These are phyloP conservation scores for Raphicerus campestris DNA, from an alignment of 2,113 vertebrate species.

Conservation along the genomic window DNA sequence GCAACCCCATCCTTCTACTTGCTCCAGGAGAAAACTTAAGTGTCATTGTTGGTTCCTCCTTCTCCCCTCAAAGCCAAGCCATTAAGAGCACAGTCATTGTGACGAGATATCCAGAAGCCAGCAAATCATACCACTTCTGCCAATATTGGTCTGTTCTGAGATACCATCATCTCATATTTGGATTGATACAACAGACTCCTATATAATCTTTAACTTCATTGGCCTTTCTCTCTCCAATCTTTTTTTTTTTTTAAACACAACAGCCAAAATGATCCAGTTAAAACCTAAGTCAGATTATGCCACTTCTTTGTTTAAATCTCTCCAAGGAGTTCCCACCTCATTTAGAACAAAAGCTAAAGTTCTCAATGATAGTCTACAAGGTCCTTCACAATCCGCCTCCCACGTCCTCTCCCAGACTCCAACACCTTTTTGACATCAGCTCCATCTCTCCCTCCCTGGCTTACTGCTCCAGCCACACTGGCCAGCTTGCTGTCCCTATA, in stretches of 20 bases:
- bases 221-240: background rate
- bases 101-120: background rate
- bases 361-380: background rate
- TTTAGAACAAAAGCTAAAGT: background rate
- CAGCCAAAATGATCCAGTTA: background rate
- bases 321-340: background rate
- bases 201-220: background rate
- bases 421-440: background rate
- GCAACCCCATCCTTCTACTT: background rate
- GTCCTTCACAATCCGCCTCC: no score
- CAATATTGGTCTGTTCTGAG: background rate
- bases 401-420: background rate
- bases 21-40: background rate
- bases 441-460: background rate
- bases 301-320: conserved; percentile 1
- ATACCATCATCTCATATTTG: background rate
- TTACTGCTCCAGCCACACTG: background rate
- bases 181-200: background rate
- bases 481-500: background rate
- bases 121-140: background rate
- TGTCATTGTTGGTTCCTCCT: background rate
- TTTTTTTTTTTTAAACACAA: background rate
- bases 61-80: background rate
- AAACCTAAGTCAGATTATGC: background rate
- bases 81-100: background rate